Percentiles rank a stretch among this genome's conserved stretches.
Evolutionary conservation across 30 jellyfish, hydroid and myxozoan species (phyloP).

Genomic region (Pelagia noctiluca): DNA sequence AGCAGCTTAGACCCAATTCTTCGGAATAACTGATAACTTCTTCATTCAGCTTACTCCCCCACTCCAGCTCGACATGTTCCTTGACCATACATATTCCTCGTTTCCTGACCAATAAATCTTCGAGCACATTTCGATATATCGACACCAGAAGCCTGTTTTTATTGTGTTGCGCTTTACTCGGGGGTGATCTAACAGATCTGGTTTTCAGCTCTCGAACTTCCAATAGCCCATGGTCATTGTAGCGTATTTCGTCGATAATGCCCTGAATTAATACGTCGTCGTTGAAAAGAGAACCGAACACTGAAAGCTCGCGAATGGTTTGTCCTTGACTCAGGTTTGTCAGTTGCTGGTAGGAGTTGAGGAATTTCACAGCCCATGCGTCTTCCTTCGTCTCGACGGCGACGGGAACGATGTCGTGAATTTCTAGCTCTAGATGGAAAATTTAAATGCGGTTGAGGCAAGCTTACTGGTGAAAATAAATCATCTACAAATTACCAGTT

Average conservation of each 20-base stretch:
- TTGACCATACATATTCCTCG: not conserved
- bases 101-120: constrained; percentile 16
- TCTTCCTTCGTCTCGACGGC: constrained; percentile 49
- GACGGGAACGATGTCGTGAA: constrained; percentile 58
- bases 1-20: constrained; percentile 26
- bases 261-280: constrained; percentile 50
- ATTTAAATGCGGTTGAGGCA: not conserved
- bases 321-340: constrained; percentile 16
- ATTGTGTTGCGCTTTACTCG: constrained; percentile 28
- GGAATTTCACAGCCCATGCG: constrained; percentile 60
- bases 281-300: constrained; percentile 43
- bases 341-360: constrained; percentile 52
- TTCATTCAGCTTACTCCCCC: constrained; percentile 6
- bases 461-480: not conserved
- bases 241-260: constrained; percentile 51
- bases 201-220: constrained; percentile 64
- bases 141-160: constrained; percentile 46
- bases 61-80: constrained; percentile 14
- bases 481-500: not conserved
- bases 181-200: constrained; percentile 26
- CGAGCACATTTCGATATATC: constrained; percentile 46
- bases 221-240: not conserved
- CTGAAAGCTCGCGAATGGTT: constrained; percentile 59
- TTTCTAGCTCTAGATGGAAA: constrained; percentile 59
- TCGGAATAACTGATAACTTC: constrained; percentile 1